Base-by-base conservation (phyloP, 92 coral and sea anemone genomes). In the Epizoanthus fatuus region DNA sequence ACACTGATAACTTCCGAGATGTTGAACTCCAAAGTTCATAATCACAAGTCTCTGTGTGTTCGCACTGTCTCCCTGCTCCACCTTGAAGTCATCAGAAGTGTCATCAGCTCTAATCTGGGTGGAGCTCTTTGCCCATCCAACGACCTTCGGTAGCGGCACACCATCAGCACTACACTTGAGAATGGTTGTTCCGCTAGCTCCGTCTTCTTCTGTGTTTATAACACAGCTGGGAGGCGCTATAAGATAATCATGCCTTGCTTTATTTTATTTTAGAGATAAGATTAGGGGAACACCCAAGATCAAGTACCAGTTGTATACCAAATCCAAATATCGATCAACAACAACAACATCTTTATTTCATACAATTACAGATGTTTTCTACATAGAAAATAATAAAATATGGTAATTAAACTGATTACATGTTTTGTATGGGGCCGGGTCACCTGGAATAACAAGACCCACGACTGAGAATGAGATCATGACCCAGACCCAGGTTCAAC, bases 1-100 rank as follows among this genome's bases (percentile, higher is more conserved):
- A 80, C 98, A 94, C 74, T 66, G 82, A 77, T 94, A 94, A 14
- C 62, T 70, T 32, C 98, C 98, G 75, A 94, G 91, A 58, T 92
- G 81, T 25, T 72, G 65, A 35, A 94, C 58, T 62, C 95, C 92
- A 84, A 94, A 94, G 57, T 85, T 87, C 56, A 57, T 58, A 17
- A 94, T 85, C 56, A 63, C 66, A 37, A 94, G 84, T 32, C 19
- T 57, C 80, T 88, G 92, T 58, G 84, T 75, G 85, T 84, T 84
- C 59, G 47, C 22, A 20, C 71, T 51, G 10, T 73, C 73, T 19
- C 89, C 78, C 32, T 63, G 72, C 54, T 90, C 65, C 17, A 92
- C 51, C 22, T 54, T 75, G 83, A 70, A 92, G 52, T 79, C 87
- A 58, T 63, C 57, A n/a, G 80, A 39, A 10, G 10, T 47, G 29